Base-by-base conservation (phyloP, 2,888 invertebrate species). In the Limenitis camilla region DNA sequence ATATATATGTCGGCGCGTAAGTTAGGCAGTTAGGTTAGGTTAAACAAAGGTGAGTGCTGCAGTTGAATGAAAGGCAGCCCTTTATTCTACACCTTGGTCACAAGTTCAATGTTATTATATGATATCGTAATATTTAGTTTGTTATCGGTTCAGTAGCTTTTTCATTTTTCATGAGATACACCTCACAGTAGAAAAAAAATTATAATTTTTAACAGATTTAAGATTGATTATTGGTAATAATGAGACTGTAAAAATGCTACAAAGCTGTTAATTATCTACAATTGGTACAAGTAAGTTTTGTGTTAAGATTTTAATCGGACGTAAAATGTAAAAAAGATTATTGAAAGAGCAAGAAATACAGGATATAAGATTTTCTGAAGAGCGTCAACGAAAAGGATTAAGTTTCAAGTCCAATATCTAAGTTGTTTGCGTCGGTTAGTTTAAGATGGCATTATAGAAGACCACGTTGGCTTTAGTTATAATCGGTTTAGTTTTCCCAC, bases 401-500 rank as follows among this genome's bases (percentile, higher is more conserved):
- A 52, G 36, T 48, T 47, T 52, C 44, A 36, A 40, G 48, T 52
- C 51, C 55, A 39, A 44, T 52, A 44, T 39, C 36, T 47, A 52
- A 55, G 55, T 47, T 44, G 55, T 40, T 55, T 55, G 47, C 55
- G 36, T 51, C 43, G 47, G 54, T 43, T 55, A 54, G 42, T 43
- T 47, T 54, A 44, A 47, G 54, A 54, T 50, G 50, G 39, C 38
- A 36, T 47, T 36, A 48, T 31, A 48, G 47, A 51, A 44, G 43
- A 31, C 50, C 39, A 50, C 29, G 30, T 44, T 50, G 40, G 30
- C 32, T 40, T 40, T 44, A 33, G 39, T 40, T 50, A 44, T 40
- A 44, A 39, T 50, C 11, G 30, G 40, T 44, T 50, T 50, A 28
- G 32, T 44, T 44, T 40, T 40, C 10, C n/a, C n/a, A n/a, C n/a